Evolutionary conservation across 2,888 invertebrate species (phyloP).

Genomic region (Leucania comma): DNA sequence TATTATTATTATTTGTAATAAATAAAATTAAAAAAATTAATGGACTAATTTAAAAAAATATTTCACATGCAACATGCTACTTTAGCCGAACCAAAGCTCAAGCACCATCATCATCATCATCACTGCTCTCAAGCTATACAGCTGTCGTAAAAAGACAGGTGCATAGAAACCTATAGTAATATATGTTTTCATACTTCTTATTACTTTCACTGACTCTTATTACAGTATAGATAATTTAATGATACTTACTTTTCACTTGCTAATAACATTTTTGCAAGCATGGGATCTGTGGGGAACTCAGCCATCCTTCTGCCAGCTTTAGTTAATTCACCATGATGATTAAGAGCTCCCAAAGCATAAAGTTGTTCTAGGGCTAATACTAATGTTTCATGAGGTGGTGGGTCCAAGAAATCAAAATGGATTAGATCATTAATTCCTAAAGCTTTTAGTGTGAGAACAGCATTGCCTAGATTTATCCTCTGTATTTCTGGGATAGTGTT

Average conservation of each 20-base stretch:
- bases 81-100: no score
- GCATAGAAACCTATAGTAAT: no score
- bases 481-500: conserved; percentile 99
- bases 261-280: conserved; percentile 99
- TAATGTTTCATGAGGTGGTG: conserved; percentile 98
- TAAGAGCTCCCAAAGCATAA: conserved; percentile 99
- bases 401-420: conserved; percentile 99
- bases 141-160: no score
- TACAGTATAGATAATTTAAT: neutral
- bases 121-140: no score
- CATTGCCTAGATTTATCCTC: conserved; percentile 99
- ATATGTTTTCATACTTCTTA: neutral
- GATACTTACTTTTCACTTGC: conserved; percentile 97
- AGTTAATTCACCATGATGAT: conserved; percentile 99
- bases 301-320: conserved; percentile 99
- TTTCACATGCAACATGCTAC: no score
- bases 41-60: no score
- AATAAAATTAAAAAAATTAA: no score
- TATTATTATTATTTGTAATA: no score
- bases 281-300: conserved; percentile 99
- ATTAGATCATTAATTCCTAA: conserved; percentile 99
- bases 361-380: conserved; percentile 98
- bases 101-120: no score
- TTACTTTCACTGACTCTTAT: neutral
- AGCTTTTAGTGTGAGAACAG: conserved; percentile 98